Base-by-base conservation (phyloP, 2,888 invertebrate genomes). In the Diadegma fenestrale region DNA sequence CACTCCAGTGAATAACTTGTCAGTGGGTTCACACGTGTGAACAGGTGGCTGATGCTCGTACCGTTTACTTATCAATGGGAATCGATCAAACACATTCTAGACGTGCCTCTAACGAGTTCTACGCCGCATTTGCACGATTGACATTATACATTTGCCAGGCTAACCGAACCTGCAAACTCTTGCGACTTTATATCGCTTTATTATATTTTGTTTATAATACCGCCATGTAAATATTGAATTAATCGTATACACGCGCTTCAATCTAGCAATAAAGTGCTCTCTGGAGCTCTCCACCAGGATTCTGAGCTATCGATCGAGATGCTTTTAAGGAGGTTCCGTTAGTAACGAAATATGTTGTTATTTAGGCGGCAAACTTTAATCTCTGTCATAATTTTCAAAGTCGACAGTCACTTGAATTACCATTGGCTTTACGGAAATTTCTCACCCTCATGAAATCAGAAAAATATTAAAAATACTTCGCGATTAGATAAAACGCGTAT, bases 1-100 rank as follows among this genome's bases (percentile, higher is more conserved):
- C 45, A 41, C 68, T 66, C 51, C 45, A 80, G 80, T 77, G 85
- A 80, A 82, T 77, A 82, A 86, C 85, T 86, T 82, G 85, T 82
- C 77, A 77, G 82, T 80, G 71, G 54, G 30, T 75, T 79, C 71
- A 68, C 76, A 80, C 82, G 85, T 86, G 85, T 86, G 80, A 86
- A 82, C 85, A 86, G 85, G 85, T 86, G 85, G 80, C 77, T 73
- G 85, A 86, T 86, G 79, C 37, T 79, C 79, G 61, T 73, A 77
- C 69, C 72, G 73, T 63, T 41, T 76, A 73, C 73, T 82, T 86
- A 86, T 86, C 85, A 82, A 80, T 86, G 85, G 80, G 85, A 86
- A 86, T 86, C 85, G 85, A 86, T 86, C 85, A 69, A 73, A 78
- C 71, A 63, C 37, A 69, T 51, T 51, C 80, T 69, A 68, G 61